Conservation (phyloP, 2,888 invertebrate genomes). For the Coenonympha glycerion region DNA sequence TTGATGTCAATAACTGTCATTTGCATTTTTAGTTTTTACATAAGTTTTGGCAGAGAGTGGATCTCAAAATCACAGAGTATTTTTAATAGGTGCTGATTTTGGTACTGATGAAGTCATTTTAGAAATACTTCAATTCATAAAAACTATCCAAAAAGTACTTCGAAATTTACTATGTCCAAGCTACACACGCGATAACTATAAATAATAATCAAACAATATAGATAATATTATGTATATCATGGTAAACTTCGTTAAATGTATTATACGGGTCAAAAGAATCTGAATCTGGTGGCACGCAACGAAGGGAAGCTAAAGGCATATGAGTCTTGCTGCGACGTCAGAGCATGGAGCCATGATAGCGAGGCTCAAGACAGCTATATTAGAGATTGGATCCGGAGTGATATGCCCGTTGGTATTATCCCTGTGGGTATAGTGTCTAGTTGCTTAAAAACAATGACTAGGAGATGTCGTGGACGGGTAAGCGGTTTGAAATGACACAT, state of each 20-base stretch:
- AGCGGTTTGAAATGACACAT: conserved; percentile 18
- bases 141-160: too few species aligned
- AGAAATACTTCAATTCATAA: too few species aligned
- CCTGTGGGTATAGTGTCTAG: conserved; percentile 43
- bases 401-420: conserved; percentile 55
- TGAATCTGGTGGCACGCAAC: conserved; percentile 55
- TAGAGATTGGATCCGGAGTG: conserved; percentile 63
- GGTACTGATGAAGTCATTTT: too few species aligned
- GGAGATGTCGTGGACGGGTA: conserved; percentile 46
- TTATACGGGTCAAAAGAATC: conserved; percentile 32
- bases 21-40: too few species aligned
- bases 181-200: too few species aligned
- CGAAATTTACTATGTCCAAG: too few species aligned
- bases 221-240: conserved; percentile 8
- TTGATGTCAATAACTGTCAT: too few species aligned
- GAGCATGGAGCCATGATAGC: conserved; percentile 74
- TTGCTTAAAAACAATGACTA: conserved; percentile 50
- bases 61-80: too few species aligned
- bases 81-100: too few species aligned
- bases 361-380: conserved; percentile 46
- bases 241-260: conserved; percentile 47
- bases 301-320: conserved; percentile 74
- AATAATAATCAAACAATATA: background rate
- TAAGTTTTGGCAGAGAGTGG: too few species aligned
- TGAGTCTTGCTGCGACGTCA: conserved; percentile 69